Evolutionary conservation across 2,888 invertebrate genomes (phyloP).

Genomic region (Drosophila fungiperda): DNA sequence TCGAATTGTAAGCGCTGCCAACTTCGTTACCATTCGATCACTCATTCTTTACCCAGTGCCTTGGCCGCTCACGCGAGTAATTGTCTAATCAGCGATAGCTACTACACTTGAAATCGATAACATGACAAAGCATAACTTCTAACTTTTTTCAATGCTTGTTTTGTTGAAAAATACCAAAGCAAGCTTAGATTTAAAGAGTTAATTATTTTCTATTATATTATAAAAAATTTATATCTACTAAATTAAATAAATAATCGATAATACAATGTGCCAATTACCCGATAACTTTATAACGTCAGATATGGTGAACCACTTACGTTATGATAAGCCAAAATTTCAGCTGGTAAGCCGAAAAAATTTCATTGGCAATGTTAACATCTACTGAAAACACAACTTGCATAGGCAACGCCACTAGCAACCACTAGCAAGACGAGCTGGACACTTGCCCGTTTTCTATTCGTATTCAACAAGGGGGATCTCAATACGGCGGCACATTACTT

Average conservation of each 20-base stretch:
- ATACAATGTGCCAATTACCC: slow-evolving; percentile 51
- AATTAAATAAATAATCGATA: slow-evolving; percentile 36
- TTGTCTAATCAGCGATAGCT: not conserved
- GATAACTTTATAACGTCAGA: slow-evolving; percentile 52
- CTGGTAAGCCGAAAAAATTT: slow-evolving; percentile 15
- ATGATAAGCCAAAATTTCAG: not conserved
- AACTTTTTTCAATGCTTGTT: not conserved
- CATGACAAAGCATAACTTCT: no score
- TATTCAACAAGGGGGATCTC: slow-evolving; percentile 79
- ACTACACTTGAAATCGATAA: not conserved
- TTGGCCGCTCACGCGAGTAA: no score
- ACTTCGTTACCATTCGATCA: not conserved
- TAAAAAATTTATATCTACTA: not conserved
- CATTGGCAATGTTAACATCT: not conserved
- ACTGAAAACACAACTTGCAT: not conserved
- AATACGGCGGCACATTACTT: slow-evolving; percentile 77
- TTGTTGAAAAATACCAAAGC: not conserved
- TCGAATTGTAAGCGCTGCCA: not conserved
- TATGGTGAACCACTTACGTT: slow-evolving; percentile 44
- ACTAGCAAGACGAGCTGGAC: slow-evolving; percentile 32
- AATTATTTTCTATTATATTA: not conserved
- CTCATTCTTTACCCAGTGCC: not conserved
- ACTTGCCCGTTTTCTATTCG: slow-evolving; percentile 68
- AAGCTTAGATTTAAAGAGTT: not conserved
- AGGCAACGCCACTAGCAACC: not conserved